phyloP scores from a whole-genome alignment of 1,140 invertebrate species.

The Scaptomyza pallida region DNA sequence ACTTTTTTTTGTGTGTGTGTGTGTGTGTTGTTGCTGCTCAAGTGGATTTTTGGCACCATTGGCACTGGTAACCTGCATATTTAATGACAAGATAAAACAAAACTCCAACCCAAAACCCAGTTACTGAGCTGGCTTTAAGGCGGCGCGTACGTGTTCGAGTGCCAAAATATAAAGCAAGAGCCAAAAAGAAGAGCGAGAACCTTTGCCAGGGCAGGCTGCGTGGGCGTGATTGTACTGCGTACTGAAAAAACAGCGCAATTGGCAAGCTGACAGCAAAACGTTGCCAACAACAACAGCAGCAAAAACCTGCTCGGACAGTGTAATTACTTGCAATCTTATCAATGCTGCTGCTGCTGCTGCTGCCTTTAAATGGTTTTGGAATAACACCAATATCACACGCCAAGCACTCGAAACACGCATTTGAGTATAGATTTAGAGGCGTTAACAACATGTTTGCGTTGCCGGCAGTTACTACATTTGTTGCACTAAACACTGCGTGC shows the following conservation, averaged over 20 bases:
- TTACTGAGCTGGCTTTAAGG: background rate
- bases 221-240: background rate
- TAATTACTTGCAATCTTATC: slow-evolving; percentile 54
- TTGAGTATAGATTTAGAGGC: no score
- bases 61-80: slow-evolving; percentile 83
- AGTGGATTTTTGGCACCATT: slow-evolving; percentile 81
- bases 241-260: slow-evolving; percentile 18
- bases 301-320: slow-evolving; percentile 32
- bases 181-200: slow-evolving; percentile 14
- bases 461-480: slow-evolving; percentile 6
- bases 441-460: slow-evolving; percentile 23
- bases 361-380: background rate
- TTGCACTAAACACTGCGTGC: slow-evolving; percentile 18
- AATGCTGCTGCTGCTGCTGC: slow-evolving; percentile 9
- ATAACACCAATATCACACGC: slow-evolving; percentile 27
- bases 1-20: slow-evolving; percentile 3
- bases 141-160: slow-evolving; percentile 72
- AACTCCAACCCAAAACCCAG: background rate
- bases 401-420: background rate
- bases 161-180: slow-evolving; percentile 54
- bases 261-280: slow-evolving; percentile 39
- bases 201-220: slow-evolving; percentile 13
- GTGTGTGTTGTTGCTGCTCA: slow-evolving; percentile 27
- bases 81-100: slow-evolving; percentile 65
- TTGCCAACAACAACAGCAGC: slow-evolving; percentile 27